These are phyloP conservation scores for Ibycter americanus DNA, from an alignment of 2,797 vertebrate genomes.

Conservation along the genomic window DNA sequence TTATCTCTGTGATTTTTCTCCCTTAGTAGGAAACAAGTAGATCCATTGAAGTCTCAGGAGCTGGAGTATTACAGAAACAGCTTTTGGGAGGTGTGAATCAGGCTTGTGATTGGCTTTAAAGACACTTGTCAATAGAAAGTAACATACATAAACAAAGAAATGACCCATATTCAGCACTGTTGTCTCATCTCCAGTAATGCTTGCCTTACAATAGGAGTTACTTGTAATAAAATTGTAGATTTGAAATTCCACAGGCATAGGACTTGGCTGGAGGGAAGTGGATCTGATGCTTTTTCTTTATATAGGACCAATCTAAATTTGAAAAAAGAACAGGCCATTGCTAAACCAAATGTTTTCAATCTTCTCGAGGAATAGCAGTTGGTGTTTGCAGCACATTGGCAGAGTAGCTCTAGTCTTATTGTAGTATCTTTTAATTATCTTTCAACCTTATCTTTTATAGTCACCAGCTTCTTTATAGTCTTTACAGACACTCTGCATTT, in stretches of 20 bases:
- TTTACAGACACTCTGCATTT: not conserved
- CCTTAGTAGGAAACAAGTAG: not conserved
- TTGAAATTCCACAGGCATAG: not conserved
- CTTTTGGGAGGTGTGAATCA: not conserved
- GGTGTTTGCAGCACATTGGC: not conserved
- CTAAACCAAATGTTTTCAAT: accelerated
- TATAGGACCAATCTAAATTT: not conserved
- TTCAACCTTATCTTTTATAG: not conserved
- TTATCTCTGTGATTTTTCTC: not conserved
- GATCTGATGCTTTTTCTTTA: not conserved
- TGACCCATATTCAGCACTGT: not conserved
- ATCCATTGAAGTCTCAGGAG: not conserved
- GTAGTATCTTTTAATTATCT: accelerated
- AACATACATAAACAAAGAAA: accelerated
- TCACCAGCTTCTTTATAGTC: not conserved
- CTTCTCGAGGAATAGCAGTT: not conserved
- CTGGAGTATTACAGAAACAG: not conserved
- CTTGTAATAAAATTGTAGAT: not conserved
- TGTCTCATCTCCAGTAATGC: not conserved
- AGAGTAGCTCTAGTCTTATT: not conserved
- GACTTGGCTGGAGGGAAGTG: not conserved
- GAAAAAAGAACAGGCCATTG: not conserved
- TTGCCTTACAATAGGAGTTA: not conserved
- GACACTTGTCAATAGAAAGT: not conserved
- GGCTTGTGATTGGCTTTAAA: not conserved